phyloP scores from a whole-genome alignment of 2,888 invertebrate genomes.

The Plutella xylostella region DNA sequence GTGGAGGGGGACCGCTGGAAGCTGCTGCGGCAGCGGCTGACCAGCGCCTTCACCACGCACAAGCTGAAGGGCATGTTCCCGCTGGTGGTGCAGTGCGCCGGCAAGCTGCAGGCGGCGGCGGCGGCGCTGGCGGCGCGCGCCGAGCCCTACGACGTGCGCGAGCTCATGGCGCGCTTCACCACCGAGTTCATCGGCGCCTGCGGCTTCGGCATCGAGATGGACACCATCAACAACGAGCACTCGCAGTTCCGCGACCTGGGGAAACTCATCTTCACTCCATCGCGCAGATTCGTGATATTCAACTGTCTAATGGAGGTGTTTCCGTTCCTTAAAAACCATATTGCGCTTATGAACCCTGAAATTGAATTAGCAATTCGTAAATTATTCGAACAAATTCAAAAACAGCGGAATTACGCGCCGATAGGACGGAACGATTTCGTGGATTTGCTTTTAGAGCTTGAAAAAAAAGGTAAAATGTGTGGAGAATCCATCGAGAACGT shows the following conservation, averaged over 20 bases:
- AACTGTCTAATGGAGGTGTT: no score
- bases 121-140: not conserved
- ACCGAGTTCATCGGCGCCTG: slow-evolving; percentile 14
- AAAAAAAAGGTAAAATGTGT: slow-evolving; percentile 18
- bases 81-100: slow-evolving; percentile 9
- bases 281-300: no score
- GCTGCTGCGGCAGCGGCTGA: slow-evolving; percentile 10
- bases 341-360: no score
- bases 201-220: slow-evolving; percentile 13
- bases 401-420: slow-evolving; percentile 20
- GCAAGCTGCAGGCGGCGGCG: slow-evolving; percentile 5
- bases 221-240: slow-evolving; percentile 10
- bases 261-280: slow-evolving; percentile 1
- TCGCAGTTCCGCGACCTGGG: slow-evolving; percentile 12
- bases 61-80: slow-evolving; percentile 14
- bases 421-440: slow-evolving; percentile 34
- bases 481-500: slow-evolving; percentile 18
- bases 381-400: slow-evolving; percentile 16
- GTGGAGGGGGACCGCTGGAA: slow-evolving; percentile 11
- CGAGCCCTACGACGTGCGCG: slow-evolving; percentile 7
- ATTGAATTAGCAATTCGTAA: no score
- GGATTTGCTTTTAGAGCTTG: slow-evolving; percentile 33
- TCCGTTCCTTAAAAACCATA: no score
- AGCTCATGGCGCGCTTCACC: slow-evolving; percentile 15
- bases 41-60: slow-evolving; percentile 9